A percentile compares a stretch with the other conserved stretches of the same genome.
Evolutionary conservation across 1,140 invertebrate species (phyloP).

Genomic region (Oncopeltus fasciatus): DNA sequence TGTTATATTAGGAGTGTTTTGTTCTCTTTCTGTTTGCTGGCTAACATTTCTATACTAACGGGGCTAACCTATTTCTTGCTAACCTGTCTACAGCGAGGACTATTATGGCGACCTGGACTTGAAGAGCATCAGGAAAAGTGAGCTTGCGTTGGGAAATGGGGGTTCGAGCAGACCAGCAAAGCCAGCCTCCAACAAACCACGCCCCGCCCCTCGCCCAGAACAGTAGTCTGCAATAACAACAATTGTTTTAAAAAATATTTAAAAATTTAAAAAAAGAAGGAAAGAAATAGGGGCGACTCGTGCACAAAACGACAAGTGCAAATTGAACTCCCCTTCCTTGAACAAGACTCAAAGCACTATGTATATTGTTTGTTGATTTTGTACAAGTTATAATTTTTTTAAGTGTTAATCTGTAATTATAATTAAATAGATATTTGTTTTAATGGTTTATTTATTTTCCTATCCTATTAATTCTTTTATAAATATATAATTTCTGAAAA

Average conservation of each 20-base stretch:
- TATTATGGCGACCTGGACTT: constrained; percentile 89
- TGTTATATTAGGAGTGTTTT: too few relatives aligned
- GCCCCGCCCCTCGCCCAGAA: constrained; percentile 29
- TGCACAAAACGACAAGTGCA: neutral
- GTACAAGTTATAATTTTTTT: constrained; percentile 4
- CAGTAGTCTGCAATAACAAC: neutral
- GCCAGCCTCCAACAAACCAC: constrained; percentile 5
- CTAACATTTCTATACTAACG: neutral
- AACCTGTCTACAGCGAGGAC: constrained; percentile 65
- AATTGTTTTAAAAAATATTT: neutral
- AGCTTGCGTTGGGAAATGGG: constrained; percentile 63
- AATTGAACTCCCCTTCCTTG: neutral
- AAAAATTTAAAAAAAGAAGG: neutral
- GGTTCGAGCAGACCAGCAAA: constrained; percentile 34
- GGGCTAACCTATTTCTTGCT: neutral
- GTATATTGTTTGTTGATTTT: constrained; percentile 8
- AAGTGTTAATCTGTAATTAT: constrained; percentile 2
- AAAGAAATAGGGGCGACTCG: neutral
- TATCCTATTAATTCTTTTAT: too few relatives aligned
- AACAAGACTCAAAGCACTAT: constrained; percentile 8
- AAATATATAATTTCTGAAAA: too few relatives aligned
- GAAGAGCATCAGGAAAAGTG: constrained; percentile 83
- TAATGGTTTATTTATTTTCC: neutral
- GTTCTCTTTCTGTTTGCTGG: too few relatives aligned
- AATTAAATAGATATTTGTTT: constrained; percentile 3